These are phyloP conservation scores for Temnothorax longispinosus DNA, from an alignment of 1,140 invertebrate genomes.

Conservation along the genomic window DNA sequence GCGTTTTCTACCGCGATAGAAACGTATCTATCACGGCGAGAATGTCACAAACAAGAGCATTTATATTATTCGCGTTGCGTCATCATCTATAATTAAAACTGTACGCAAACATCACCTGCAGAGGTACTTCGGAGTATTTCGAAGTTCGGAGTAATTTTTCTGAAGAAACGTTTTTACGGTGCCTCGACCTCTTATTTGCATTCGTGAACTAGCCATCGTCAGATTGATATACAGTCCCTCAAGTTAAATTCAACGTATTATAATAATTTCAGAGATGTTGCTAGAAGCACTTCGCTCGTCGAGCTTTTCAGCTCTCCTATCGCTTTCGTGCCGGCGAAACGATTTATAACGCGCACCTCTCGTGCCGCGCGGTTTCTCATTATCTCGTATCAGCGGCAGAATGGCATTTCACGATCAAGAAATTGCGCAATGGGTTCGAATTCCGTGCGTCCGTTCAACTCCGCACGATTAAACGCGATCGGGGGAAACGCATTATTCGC, in stretches of 20 bases:
- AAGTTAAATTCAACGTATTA: background rate
- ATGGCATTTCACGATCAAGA: slow-evolving; percentile 54
- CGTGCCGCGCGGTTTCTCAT: slow-evolving; percentile 53
- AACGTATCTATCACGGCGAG: slow-evolving; percentile 2
- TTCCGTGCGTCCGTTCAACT: slow-evolving; percentile 52
- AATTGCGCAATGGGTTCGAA: slow-evolving; percentile 51
- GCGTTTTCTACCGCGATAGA: background rate
- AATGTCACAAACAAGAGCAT: background rate
- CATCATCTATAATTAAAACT: background rate
- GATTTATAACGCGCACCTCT: slow-evolving; percentile 38
- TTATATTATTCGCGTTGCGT: background rate
- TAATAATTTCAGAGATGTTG: background rate
- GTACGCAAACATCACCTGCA: background rate
- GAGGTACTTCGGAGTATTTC: background rate
- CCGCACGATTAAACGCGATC: slow-evolving; percentile 44
- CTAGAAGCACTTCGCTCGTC: background rate
- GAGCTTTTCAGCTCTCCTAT: slow-evolving; percentile 6
- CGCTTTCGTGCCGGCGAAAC: background rate
- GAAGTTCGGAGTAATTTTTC: background rate
- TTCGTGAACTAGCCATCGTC: background rate
- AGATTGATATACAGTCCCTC: background rate
- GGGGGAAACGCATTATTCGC: slow-evolving; percentile 3
- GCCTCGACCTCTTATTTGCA: background rate
- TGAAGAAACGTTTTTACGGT: background rate
- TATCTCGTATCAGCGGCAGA: slow-evolving; percentile 45